Evolutionary conservation across 1,140 invertebrate species (phyloP).

Genomic region (Drosophila rufa): DNA sequence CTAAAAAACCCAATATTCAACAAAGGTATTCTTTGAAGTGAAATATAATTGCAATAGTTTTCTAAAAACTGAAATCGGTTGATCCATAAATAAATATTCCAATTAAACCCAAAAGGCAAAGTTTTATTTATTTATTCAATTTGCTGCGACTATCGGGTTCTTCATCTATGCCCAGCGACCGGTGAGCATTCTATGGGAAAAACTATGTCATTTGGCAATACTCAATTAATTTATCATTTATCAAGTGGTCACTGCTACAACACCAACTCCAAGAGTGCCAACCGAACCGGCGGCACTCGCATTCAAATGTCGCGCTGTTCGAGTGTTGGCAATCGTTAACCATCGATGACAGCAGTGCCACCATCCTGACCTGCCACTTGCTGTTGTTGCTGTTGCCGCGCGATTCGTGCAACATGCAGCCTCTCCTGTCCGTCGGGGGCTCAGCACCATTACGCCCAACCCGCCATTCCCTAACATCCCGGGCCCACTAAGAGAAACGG

Average conservation of each 20-base stretch:
- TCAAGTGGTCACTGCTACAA: conserved; percentile 72
- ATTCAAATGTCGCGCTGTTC: conserved; percentile 53
- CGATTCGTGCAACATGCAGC: conserved; percentile 66
- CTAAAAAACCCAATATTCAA: too few species aligned
- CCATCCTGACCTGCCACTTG: conserved; percentile 30
- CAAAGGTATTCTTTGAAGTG: too few species aligned
- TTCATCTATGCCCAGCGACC: neutral
- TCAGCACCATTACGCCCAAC: conserved; percentile 51
- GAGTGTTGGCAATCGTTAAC: conserved; percentile 58
- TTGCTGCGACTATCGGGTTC: neutral
- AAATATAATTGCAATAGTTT: too few species aligned
- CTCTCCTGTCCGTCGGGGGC: conserved; percentile 18
- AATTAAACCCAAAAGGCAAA: neutral
- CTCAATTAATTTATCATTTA: conserved; percentile 82
- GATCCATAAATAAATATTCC: too few species aligned
- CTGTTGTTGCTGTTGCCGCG: conserved; percentile 34
- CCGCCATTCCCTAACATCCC: conserved; percentile 32
- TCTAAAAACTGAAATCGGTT: too few species aligned
- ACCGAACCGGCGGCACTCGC: conserved; percentile 49
- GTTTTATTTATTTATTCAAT: neutral
- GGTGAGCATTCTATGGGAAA: conserved; percentile 32
- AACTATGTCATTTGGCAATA: conserved; percentile 64
- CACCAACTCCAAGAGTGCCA: conserved; percentile 44
- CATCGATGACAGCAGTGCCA: conserved; percentile 52
- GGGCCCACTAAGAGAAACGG: conserved; percentile 17